Evolutionary conservation across 37 sponge, comb jelly and placozoan species (phyloP), one percentile per base, ranked within the genome.

Genomic region (Aphrocallistes beatrix): DNA sequence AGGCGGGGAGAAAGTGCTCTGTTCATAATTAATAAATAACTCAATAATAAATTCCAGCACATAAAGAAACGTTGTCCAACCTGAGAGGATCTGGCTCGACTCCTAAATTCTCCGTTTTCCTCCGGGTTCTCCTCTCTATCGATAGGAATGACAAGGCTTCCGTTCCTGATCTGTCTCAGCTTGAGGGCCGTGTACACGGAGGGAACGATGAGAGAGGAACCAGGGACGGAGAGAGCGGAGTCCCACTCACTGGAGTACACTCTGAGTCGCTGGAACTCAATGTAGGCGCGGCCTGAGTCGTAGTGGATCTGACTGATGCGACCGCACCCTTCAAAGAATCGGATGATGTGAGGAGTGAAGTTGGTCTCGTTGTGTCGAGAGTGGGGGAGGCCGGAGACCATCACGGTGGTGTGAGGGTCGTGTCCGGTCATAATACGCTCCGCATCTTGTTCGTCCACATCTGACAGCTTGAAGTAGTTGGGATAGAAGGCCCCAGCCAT

Each of bases 401-500:
- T 86, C n/a, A 95, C 93, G 36, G 96, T 92, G 0, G 93, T 91
- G 69, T 40, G 50, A 0, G 90, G 91, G 45, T 92, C 87, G 23
- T 86, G 89, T 17, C 96, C 96, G 49, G 83, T 87, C 86, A 95
- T 84, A 23, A 82, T 49, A 50, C 81, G 88, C 37, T 45, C 40
- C 49, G 85, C 87, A 60, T 83, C 36, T 3, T 91, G 89, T 37
- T 95, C 92, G 37, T 93, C 89, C 25, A 82, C 36, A 23, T 38
- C 42, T 0, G 60, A 51, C 89, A 86, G 89, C 36, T 37, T 50
- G 85, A 95, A 95, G 88, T 90, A 95, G 85, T 92, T 88, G 0
- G 96, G 96, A 83, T 95, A 95, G 51, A 95, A 95, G 0, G 91
- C 93, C 13, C 96, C 93, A 75, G 85, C 89, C 50, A 95, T 49